Evolutionary conservation across 2,797 vertebrate species (phyloP).

Genomic region (Linurgus olivaceus): DNA sequence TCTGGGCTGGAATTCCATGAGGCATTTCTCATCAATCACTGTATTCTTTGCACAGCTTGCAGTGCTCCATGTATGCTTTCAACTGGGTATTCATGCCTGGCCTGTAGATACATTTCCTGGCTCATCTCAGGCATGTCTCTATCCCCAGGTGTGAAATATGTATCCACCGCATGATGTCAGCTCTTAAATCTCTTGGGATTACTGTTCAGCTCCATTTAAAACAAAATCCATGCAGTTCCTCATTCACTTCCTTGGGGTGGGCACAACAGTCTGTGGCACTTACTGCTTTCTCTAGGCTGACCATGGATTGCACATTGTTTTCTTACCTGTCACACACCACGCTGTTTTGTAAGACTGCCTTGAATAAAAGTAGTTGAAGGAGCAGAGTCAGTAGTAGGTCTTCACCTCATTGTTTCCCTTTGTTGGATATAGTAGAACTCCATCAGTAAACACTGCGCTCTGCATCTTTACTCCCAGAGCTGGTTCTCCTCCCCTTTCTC

Average conservation of each 20-base stretch:
- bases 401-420: neutral
- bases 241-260: neutral
- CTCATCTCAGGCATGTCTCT: slow-evolving; percentile 59
- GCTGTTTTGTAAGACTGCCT: neutral
- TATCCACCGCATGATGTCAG: slow-evolving; percentile 41
- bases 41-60: neutral
- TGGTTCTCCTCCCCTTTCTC: neutral
- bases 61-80: slow-evolving; percentile 8
- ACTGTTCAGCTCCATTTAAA: slow-evolving; percentile 46
- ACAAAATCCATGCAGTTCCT: slow-evolving; percentile 1
- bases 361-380: neutral
- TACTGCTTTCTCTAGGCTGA: neutral
- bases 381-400: neutral
- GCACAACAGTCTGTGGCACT: neutral
- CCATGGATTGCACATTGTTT: neutral
- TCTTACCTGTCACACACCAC: neutral
- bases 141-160: slow-evolving; percentile 53
- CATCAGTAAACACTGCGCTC: neutral
- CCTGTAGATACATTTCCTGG: slow-evolving; percentile 57
- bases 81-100: slow-evolving; percentile 24
- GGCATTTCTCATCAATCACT: slow-evolving; percentile 14
- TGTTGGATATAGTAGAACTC: neutral
- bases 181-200: slow-evolving; percentile 35
- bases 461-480: neutral
- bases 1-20: slow-evolving; percentile 14